Percentiles rank a stretch among this genome's conserved stretches.
Evolutionary conservation across 1,140 invertebrate genomes (phyloP).

Genomic region (Ceratina calcarata): DNA sequence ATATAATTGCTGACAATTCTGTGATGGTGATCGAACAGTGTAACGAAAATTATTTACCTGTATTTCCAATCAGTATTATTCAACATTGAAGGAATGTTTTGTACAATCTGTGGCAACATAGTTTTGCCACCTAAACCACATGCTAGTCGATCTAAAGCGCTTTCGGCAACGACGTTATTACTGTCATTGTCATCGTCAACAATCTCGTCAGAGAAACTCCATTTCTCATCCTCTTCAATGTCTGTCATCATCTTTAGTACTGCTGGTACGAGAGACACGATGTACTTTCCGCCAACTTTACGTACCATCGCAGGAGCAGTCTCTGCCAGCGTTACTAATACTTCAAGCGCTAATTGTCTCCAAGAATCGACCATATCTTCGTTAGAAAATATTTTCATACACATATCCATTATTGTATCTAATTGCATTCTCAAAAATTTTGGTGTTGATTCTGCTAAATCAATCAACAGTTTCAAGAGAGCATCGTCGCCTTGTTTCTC

Average conservation of each 20-base stretch:
- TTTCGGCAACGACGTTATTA: constrained; percentile 97
- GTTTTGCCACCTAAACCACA: constrained; percentile 98
- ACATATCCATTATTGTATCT: constrained; percentile 93
- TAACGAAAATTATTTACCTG: constrained; percentile 70
- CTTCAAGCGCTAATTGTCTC: constrained; percentile 95
- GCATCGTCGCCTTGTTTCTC: constrained; percentile 93
- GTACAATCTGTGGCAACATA: constrained; percentile 93
- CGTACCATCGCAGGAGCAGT: constrained; percentile 97
- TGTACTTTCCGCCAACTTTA: constrained; percentile 91
- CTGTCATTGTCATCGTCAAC: constrained; percentile 89
- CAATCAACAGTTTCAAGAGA: constrained; percentile 94
- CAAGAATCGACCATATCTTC: constrained; percentile 89
- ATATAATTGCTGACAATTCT: constrained; percentile 73
- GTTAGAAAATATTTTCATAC: constrained; percentile 88
- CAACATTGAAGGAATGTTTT: constrained; percentile 93
- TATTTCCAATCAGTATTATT: constrained; percentile 90
- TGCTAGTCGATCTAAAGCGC: constrained; percentile 96
- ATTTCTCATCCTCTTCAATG: constrained; percentile 94
- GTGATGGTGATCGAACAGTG: constrained; percentile 54
- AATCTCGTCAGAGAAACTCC: constrained; percentile 85
- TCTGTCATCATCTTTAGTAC: constrained; percentile 98
- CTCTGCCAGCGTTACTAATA: constrained; percentile 96
- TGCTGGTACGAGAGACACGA: constrained; percentile 89
- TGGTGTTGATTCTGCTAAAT: constrained; percentile 95
- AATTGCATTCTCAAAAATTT: constrained; percentile 95